These are phyloP conservation scores for Polypedilum pembai DNA, from an alignment of 1,140 invertebrate species.

Conservation along the genomic window DNA sequence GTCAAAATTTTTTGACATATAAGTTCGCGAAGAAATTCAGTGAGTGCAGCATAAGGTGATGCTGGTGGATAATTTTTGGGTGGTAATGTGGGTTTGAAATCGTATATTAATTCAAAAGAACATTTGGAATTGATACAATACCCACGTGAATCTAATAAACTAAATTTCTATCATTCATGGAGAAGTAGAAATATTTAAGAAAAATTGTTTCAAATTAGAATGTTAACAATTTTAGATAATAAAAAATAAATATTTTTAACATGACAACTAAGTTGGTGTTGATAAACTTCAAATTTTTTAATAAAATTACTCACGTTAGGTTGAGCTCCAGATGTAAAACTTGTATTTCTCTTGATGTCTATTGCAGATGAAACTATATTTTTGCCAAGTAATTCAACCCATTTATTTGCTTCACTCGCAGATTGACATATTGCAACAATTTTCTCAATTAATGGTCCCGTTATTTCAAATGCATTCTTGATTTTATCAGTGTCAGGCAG, in stretches of 20 bases:
- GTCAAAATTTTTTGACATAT: slow-evolving; percentile 63
- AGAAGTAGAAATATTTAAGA: slow-evolving; percentile 29
- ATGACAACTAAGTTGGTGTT: no score
- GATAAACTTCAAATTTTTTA: no score
- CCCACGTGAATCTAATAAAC: slow-evolving; percentile 45
- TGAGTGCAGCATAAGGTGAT: slow-evolving; percentile 61
- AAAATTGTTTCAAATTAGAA: slow-evolving; percentile 34
- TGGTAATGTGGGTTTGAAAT: slow-evolving; percentile 52
- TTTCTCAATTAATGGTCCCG: slow-evolving; percentile 82
- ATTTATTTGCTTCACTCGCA: slow-evolving; percentile 73
- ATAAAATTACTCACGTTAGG: slow-evolving; percentile 48
- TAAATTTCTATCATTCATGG: neutral
- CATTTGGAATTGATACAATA: slow-evolving; percentile 46
- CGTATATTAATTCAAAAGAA: slow-evolving; percentile 44
- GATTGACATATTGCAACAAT: slow-evolving; percentile 80
- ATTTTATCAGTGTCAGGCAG: slow-evolving; percentile 70
- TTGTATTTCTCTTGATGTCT: slow-evolving; percentile 43
- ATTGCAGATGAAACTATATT: slow-evolving; percentile 41
- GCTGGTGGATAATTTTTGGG: slow-evolving; percentile 56
- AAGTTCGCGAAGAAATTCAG: slow-evolving; percentile 63
- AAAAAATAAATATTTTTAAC: no score
- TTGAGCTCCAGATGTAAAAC: slow-evolving; percentile 42
- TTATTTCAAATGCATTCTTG: slow-evolving; percentile 89
- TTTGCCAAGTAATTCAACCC: slow-evolving; percentile 67
- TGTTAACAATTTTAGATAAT: no score